phyloP scores from a whole-genome alignment of 2,888 invertebrate species.

The Mimas tiliae region DNA sequence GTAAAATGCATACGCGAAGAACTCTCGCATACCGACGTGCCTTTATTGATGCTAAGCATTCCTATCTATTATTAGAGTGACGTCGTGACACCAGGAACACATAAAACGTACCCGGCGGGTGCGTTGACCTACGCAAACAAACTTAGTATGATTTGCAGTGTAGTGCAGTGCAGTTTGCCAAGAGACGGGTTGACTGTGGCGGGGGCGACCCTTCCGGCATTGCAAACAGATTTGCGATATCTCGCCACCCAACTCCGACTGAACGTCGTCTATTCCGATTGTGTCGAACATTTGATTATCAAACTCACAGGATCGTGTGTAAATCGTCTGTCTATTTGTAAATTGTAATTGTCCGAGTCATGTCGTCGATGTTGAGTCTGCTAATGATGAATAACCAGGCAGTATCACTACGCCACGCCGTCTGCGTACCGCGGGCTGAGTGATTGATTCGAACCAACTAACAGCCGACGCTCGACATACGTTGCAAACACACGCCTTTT shows the following conservation, averaged over 20 bases:
- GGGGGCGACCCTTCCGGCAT: slow-evolving; percentile 65
- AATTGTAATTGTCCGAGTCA: slow-evolving; percentile 61
- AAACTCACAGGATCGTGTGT: slow-evolving; percentile 45
- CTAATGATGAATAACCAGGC: slow-evolving; percentile 65
- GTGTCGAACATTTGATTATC: slow-evolving; percentile 49
- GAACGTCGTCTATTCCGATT: slow-evolving; percentile 56
- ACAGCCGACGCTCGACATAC: slow-evolving; percentile 61
- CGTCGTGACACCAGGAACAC: slow-evolving; percentile 82
- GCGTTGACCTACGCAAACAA: slow-evolving; percentile 82
- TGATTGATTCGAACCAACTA: slow-evolving; percentile 74
- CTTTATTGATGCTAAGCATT: slow-evolving; percentile 75
- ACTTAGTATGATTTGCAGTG: slow-evolving; percentile 81
- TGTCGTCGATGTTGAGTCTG: slow-evolving; percentile 52
- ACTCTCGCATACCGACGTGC: slow-evolving; percentile 68
- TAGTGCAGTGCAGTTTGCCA: slow-evolving; percentile 80
- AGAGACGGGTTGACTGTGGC: slow-evolving; percentile 70
- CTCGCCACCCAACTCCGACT: slow-evolving; percentile 62
- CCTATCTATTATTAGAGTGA: slow-evolving; percentile 82
- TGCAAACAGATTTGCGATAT: slow-evolving; percentile 67
- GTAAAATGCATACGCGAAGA: slow-evolving; percentile 62
- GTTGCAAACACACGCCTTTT: slow-evolving; percentile 44
- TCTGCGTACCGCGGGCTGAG: slow-evolving; percentile 59
- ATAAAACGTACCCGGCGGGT: slow-evolving; percentile 75
- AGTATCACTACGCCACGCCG: slow-evolving; percentile 37
- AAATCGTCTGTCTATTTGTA: slow-evolving; percentile 56